Base-by-base conservation (phyloP, 2,888 invertebrate genomes). In the Brachylomia viminalis region DNA sequence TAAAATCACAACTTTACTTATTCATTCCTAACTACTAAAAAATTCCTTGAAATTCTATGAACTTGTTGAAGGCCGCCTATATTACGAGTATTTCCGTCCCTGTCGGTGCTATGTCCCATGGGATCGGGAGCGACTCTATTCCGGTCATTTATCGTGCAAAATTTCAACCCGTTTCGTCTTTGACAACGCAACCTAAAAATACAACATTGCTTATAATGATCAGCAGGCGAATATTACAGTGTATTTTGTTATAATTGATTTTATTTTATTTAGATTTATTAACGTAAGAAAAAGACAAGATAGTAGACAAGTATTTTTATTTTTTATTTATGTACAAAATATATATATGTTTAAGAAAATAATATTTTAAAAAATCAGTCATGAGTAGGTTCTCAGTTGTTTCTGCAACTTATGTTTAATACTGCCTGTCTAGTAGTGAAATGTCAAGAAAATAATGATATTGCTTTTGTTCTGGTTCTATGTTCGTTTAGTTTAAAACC, bases 41-140 rank as follows among this genome's bases (percentile, higher is more conserved):
- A 47, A 23, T 17, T 49, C 68, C 38, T 54, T 38, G 11, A 42
- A 78, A 83, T 65, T 69, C n/a, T 47, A 59, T 23, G 67, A 38
- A 79, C 83, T 83, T 83, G 64, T 77, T 83, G 83, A 83, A 77
- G 83, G 78, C 20, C 52, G 52, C 11, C 52, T 77, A 38, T 45
- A 42, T 56, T 64, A 45, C 52, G 30, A 30, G 30, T 68, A 77
- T 17, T 58, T 76, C 4, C 52, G 38, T 75, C 45, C 52, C 52
- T 47, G 56, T 47, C 67, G 45, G 62, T 45, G 62, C 56, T 42
- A 54, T 20, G 33, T 75, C 77, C 42, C 67, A n/a, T 27, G 56
- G 58, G 61, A 76, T 54, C 23, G 42, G 15, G 56, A 62, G 66
- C 76, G 66, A 82, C 76, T 47, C 56, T 56, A 30, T 64, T 75